These are phyloP conservation scores for Anarhynchus alexandrinus DNA, from an alignment of 2,113 vertebrate species.

Conservation along the genomic window DNA sequence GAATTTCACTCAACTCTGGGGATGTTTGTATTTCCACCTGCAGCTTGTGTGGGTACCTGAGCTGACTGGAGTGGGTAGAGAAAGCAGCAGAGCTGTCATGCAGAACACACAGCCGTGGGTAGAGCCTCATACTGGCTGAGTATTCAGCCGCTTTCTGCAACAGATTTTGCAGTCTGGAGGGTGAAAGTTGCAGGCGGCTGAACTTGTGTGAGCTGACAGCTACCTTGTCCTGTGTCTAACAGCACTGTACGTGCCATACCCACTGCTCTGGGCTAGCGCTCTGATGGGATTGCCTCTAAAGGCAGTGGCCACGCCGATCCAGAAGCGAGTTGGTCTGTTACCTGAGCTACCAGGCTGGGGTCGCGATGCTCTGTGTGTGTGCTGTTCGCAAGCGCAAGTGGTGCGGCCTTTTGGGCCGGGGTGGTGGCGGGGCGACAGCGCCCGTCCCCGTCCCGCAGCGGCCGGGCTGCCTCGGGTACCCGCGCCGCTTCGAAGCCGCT, in stretches of 20 bases:
- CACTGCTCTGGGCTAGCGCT: background rate
- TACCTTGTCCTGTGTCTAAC: accelerated
- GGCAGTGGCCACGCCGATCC: background rate
- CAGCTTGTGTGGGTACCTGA: background rate
- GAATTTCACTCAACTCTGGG: background rate
- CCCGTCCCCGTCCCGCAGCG: background rate
- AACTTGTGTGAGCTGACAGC: accelerated
- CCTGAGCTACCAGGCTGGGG: background rate
- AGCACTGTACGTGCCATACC: background rate
- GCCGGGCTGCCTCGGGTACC: background rate
- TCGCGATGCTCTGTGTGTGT: background rate
- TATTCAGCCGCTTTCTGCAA: background rate
- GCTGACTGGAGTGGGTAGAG: background rate
- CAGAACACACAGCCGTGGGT: accelerated
- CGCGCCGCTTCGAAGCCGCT: background rate
- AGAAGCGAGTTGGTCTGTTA: background rate
- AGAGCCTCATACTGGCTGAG: background rate
- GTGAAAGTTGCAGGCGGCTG: background rate
- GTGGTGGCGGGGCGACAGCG: background rate
- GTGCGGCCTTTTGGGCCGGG: background rate
- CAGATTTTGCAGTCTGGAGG: background rate
- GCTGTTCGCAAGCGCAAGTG: background rate
- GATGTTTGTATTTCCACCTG: background rate
- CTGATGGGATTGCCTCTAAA: background rate
- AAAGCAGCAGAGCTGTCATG: background rate